Base-by-base conservation (phyloP, 2,888 invertebrate species). In the Tridacna gigas region DNA sequence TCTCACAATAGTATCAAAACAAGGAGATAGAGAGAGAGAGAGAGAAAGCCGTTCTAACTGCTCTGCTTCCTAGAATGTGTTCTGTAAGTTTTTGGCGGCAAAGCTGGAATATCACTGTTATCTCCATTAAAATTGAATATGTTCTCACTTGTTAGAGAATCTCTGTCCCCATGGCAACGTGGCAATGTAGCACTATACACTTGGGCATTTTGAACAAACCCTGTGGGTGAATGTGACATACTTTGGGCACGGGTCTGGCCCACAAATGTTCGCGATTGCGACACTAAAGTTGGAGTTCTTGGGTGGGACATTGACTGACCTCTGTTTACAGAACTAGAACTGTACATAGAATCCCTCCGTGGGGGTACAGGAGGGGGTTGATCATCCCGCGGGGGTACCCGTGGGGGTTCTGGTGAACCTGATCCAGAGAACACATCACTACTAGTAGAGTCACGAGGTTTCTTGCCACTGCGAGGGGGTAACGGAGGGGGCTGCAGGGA, bases 351-450 rank as follows among this genome's bases (percentile, higher is more conserved):
- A 76, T 94, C 93, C 71, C 95, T 94, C 89, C 96, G 95, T 18
- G 97, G 97, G 66, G 97, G 97, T 88, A 96, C 95, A 75, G 97
- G 97, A 61, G 94, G 94, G 26, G 96, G 96, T 90, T 95, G 96
- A 74, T 96, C 95, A 97, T 97, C 82, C 97, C 95, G 12, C 96
- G 97, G 75, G 97, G 97, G 91, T 97, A 95, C 82, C 77, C 96
- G 95, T n/a, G 97, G 79, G 96, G 96, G 77, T 96, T 96, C 94
- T 96, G 96, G 89, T 96, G 96, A 86, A 95, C 95, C 69, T 74
- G 85, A 74, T 61, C 84, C 75, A 22, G 48, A 77, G 84, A 86
- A 86, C 82, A 86, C 86, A 82, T 89, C 73, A 92, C 92, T 96
- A 77, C 96, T 80, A 67, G 75, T 85, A 60, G 77, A 77, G 56